Evolutionary conservation across 2,888 invertebrate genomes (phyloP), one percentile per base, ranked within the genome.

Genomic region (Salpingus planirostris): DNA sequence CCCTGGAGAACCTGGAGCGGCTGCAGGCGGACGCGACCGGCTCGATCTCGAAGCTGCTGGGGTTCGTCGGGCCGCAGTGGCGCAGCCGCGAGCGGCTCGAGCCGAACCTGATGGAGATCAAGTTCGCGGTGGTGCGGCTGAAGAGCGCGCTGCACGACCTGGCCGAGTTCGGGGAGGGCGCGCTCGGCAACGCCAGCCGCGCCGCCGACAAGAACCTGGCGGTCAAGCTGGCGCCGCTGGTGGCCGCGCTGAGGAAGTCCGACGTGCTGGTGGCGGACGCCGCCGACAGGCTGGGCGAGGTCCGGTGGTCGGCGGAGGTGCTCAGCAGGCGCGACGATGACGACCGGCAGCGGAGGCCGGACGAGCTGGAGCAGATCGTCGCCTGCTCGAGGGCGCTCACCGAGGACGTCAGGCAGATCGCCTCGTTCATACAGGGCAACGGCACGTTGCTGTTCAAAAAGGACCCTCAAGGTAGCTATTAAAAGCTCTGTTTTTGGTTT

Each of bases 401-500:
- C 1, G 86, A 88, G 60, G 91, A 93, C 65, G 88, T 92, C 21
- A 73, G 89, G 44, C 85, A 88, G 60, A 82, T 89, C 10, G 83
- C 90, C 11, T 89, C 90, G 8, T 88, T 92, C 57, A 90, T 93
- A 52, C 90, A 86, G 66, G 87, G 85, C 37, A 87, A 86, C 60
- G 83, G 83, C 23, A 80, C 82, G 36, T 65, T 83, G 33, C 67
- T 87, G 2, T 91, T 80, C 67, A 88, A 82, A 71, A 72, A 73
- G 48, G 66, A 74, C 15, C 54, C 52, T 21, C 42, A 65, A 55
- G 65, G 18, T 18, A n/a, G n/a, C 8, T 18, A 8, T 8, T 18
- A 18, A 18, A 8, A 6, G 5, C 18, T 18, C 8, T 18, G 18
- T 18, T 18, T 5, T 18, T 18, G n/a, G n/a, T n/a, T n/a, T n/a